Conservation (phyloP, 2,888 invertebrate species). For the Dendrolimus houi region DNA sequence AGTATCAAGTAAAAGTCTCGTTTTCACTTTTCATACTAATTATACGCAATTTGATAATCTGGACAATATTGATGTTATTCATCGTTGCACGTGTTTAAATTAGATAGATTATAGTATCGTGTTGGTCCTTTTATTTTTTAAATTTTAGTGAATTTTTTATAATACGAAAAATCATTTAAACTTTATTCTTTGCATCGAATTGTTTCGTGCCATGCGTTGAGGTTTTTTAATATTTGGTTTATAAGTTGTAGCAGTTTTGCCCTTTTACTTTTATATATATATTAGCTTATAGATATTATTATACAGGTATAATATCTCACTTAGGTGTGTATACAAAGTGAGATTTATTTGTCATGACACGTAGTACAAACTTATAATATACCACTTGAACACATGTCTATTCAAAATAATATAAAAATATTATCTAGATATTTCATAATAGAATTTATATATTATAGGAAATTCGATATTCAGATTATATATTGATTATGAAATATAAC, state of each 20-base stretch:
- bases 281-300: neutral
- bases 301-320: constrained; percentile 4
- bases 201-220: constrained; percentile 34
- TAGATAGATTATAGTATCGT: neutral
- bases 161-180: constrained; percentile 5
- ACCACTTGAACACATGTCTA: neutral
- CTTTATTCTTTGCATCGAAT: constrained; percentile 21
- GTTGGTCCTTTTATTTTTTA: constrained; percentile 10
- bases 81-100: constrained; percentile 22
- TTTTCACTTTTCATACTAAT: constrained; percentile 28
- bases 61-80: constrained; percentile 24
- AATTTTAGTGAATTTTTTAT: constrained; percentile 2
- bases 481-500: neutral
- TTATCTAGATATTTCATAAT: neutral
- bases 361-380: constrained; percentile 3
- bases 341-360: constrained; percentile 3
- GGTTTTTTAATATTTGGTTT: neutral
- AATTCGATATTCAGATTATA: neutral
- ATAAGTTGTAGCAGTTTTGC: neutral
- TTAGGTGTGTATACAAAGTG: constrained; percentile 7
- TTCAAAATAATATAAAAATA: neutral
- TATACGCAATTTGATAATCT: constrained; percentile 26
- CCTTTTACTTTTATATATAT: neutral
- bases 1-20: constrained; percentile 39
- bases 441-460: neutral